A percentile compares a stretch with the other conserved stretches of the same genome.
phyloP scores from a whole-genome alignment of 2,113 vertebrate species.

The Tachysurus fulvidraco region DNA sequence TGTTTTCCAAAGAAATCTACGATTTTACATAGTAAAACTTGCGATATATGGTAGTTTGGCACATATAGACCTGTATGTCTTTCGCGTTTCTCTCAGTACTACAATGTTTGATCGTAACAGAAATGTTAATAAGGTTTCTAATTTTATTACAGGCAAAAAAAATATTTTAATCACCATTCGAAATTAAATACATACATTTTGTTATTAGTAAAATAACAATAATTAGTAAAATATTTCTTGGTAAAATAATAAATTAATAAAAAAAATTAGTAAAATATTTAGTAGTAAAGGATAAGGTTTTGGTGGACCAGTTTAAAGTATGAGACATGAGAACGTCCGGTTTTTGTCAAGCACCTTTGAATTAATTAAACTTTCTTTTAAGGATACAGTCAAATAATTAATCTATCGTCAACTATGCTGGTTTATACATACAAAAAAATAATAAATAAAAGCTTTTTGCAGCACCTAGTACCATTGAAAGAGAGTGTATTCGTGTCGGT shows the following conservation, averaged over 20 bases:
- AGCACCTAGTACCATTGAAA: background rate
- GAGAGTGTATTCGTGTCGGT: slow-evolving; percentile 53
- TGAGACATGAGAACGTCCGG: background rate
- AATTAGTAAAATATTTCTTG: background rate
- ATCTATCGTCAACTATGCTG: background rate
- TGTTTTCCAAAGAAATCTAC: background rate
- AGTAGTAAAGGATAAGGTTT: background rate
- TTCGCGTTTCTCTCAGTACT: background rate
- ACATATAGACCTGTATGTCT: background rate
- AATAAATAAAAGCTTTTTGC: background rate
- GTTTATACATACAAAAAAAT: background rate
- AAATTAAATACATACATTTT: background rate
- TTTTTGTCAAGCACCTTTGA: background rate
- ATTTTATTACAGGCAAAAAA: background rate
- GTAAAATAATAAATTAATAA: background rate
- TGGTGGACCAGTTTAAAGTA: background rate
- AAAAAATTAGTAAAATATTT: background rate
- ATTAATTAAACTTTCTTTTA: background rate
- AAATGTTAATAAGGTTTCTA: background rate
- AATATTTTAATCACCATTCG: background rate
- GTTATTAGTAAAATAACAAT: background rate
- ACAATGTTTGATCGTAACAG: background rate
- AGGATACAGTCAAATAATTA: background rate
- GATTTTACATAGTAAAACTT: background rate
- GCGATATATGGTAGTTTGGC: background rate